These are phyloP conservation scores for Chymomyza caudatula DNA, from an alignment of 2,888 invertebrate genomes.

Conservation along the genomic window DNA sequence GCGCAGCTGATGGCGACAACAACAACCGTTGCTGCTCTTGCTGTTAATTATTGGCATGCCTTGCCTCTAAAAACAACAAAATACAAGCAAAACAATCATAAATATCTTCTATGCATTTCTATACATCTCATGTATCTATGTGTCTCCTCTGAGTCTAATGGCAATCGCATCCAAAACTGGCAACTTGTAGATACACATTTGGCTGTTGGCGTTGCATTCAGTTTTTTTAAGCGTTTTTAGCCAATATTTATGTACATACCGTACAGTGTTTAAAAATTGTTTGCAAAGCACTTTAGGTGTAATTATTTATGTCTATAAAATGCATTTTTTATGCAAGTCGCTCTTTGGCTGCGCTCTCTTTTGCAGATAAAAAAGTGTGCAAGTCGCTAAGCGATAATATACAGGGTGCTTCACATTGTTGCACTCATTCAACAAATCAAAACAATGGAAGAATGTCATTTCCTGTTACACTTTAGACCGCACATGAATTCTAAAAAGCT, in stretches of 20 bases:
- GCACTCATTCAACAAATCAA: not conserved
- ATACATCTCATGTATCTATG: not conserved
- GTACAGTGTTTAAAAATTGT: not conserved
- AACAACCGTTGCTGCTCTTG: slow-evolving; percentile 27
- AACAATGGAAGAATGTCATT: not conserved
- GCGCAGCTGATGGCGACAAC: slow-evolving; percentile 25
- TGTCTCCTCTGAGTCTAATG: not conserved
- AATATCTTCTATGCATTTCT: slow-evolving; percentile 36
- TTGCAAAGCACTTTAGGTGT: not conserved
- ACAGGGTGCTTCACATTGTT: not conserved
- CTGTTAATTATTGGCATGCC: slow-evolving; percentile 39
- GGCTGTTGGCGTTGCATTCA: not conserved
- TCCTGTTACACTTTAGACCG: not conserved
- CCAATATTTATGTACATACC: not conserved
- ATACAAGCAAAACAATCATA: slow-evolving; percentile 37
- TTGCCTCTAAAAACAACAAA: slow-evolving; percentile 40
- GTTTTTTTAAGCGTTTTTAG: not conserved
- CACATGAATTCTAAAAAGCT: not conserved
- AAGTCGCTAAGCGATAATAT: not conserved
- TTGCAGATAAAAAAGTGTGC: not conserved
- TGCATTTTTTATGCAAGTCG: not conserved
- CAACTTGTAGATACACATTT: not conserved
- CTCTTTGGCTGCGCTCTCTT: not conserved
- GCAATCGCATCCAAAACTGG: not conserved
- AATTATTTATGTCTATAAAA: not conserved